Evolutionary conservation across 2,888 invertebrate species (phyloP).

Genomic region (Onchidella celtica): DNA sequence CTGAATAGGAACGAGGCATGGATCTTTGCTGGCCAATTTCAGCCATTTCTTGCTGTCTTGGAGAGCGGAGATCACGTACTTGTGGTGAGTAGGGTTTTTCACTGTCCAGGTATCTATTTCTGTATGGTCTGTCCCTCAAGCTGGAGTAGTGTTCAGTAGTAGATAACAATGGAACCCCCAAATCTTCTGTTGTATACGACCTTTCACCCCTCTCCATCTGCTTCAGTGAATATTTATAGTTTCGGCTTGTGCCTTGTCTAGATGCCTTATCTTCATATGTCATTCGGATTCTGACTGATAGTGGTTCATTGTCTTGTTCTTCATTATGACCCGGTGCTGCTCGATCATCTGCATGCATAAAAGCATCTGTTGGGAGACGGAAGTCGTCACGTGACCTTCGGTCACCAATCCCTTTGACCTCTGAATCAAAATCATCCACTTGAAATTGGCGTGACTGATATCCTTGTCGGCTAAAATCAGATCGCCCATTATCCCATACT

Average conservation of each 20-base stretch:
- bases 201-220: background rate
- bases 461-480: background rate
- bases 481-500: background rate
- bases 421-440: constrained; percentile 2
- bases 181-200: background rate
- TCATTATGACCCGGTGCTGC: background rate
- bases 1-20: constrained; percentile 2
- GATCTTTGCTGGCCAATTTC: background rate
- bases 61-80: background rate
- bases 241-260: background rate
- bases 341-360: background rate
- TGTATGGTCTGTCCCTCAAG: background rate
- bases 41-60: background rate
- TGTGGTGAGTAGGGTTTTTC: background rate
- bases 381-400: background rate
- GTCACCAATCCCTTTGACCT: background rate
- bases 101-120: background rate
- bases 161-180: background rate
- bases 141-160: background rate
- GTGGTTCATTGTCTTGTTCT: background rate
- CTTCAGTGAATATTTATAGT: background rate
- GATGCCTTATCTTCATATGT: background rate
- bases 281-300: constrained; percentile 9
- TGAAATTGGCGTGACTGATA: background rate
- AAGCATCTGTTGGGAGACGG: background rate